Evolutionary conservation across 2,888 invertebrate genomes (phyloP), one percentile per base, ranked within the genome.

Genomic region (Cephus pygmeus): DNA sequence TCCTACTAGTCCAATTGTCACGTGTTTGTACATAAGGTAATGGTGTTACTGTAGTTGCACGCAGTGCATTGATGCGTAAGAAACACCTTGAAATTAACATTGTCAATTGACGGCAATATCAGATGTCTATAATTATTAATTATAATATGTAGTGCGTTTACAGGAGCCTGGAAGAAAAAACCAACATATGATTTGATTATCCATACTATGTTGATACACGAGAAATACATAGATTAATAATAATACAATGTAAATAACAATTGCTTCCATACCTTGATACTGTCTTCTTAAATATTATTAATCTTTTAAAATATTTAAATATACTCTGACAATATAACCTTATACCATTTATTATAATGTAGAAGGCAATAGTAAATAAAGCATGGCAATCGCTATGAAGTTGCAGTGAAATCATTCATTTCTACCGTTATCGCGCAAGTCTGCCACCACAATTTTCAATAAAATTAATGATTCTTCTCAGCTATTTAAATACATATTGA

Each of bases 1-100:
- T 91, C 2, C 56, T 23, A 56, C 23, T 56, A 56, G 0, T 56
- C 23, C 23, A 56, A 56, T 23, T 56, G 1, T 56, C 23, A 56
- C 56, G 6, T 56, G 15, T 56, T 56, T 56, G 56, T 56, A 56
- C 56, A 56, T 56, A 23, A 56, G 56, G 6, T 56, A 56, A 56
- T 2, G 23, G 56, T 56, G 23, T 9, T 23, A 56, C 56, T 56
- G 56, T 23, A 56, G 56, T 56, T 23, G 56, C 23, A 56, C 56
- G 56, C 23, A 56, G 9, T 56, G 9, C 15, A 56, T 6, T 56
- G 23, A 56, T 9, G 56, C 56, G 56, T 56, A 56, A 56, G 1
- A 56, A 56, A 56, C 56, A 56, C 56, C 56, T 56, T 56, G 56
- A 56, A 56, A 23, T 9, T 56, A 56, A 56, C 56, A 56, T 56